Evolutionary conservation across 1,140 invertebrate species (phyloP), one percentile per base, ranked within the genome.

Genomic region (Bombus affinis): DNA sequence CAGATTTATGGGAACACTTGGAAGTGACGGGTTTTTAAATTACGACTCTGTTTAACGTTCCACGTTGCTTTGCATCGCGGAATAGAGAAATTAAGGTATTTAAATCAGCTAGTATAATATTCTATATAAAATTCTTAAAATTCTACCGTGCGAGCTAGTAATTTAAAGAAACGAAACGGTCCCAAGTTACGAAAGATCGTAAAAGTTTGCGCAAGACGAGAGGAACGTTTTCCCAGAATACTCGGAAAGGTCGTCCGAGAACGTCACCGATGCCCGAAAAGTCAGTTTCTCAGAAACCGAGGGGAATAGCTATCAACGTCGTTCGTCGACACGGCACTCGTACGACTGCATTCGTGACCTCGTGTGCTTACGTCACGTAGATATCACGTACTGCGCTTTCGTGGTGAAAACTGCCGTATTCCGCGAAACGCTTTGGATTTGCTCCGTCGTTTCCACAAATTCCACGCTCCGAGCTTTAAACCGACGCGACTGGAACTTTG

Each of bases 331-430:
- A n/a, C 37, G 9, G 25, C 0, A 28, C 28, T 42, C 18, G 59
- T 37, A 9, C 39, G 3, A 68, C n/a, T 79, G 32, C 65, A 70
- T 80, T 70, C 32, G 65, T 53, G 44, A 70, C 62, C 78, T 35
- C n/a, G 65, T 22, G 65, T n/a, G 78, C 78, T 70, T 80, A 62
- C 78, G 65, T 80, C 77, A 70, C 78, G 32, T 12, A 18, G 32
- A 70, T 80, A 68, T 80, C 78, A 28, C 42, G 65, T 47, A 68
- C 9, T 47, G 77, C 62, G 39, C 57, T 77, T 65, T 78, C 62
- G 76, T 62, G 65, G 65, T 70, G 65, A 70, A 70, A 80, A 80
- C 65, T 37, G 42, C 25, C 22, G 37, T 68, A 28, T 68, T 37
- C 42, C 42, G 65, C 28, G 77, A 70, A 70, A 80, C 53, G 32